A percentile compares a stretch with the other conserved stretches of the same genome.
These are phyloP conservation scores for Ceyx melanurus DNA, from an alignment of 2,113 vertebrate genomes.

Conservation along the genomic window DNA sequence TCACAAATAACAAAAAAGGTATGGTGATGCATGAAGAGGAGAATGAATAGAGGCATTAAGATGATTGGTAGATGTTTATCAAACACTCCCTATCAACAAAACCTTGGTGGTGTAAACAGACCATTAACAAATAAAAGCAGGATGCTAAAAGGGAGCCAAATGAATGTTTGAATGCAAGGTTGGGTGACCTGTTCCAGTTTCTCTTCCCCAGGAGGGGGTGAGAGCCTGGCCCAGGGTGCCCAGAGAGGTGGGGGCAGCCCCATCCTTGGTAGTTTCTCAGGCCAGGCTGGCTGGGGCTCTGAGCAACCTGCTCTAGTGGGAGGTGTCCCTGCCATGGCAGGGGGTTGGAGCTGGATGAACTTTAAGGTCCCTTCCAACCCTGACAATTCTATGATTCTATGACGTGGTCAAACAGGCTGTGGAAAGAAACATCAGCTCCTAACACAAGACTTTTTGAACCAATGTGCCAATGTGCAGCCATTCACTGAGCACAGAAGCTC, in stretches of 20 bases:
- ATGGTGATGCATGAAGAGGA: not conserved
- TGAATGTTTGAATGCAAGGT: not conserved
- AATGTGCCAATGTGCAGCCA: not conserved
- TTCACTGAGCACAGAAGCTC: not conserved
- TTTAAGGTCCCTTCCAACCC: too few species aligned
- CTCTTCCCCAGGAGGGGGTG: too few species aligned
- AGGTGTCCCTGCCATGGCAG: too few species aligned
- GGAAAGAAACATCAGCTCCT: not conserved
- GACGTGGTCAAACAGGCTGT: not conserved
- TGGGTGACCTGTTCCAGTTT: not conserved
- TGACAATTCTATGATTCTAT: too few species aligned
- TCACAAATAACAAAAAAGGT: not conserved
- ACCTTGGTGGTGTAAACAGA: not conserved
- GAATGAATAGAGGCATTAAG: not conserved
- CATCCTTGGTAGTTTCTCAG: too few species aligned
- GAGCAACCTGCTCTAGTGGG: too few species aligned
- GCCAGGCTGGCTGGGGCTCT: too few species aligned
- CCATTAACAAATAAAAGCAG: conserved; percentile 24
- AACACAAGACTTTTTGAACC: not conserved
- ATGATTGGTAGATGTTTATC: not conserved
- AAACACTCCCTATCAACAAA: not conserved
- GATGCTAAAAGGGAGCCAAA: not conserved
- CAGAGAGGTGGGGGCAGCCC: too few species aligned
- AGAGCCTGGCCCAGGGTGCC: too few species aligned
- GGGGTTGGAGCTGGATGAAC: too few species aligned